phyloP scores from a whole-genome alignment of 2,113 vertebrate species.

The Hemibagrus wyckioides region DNA sequence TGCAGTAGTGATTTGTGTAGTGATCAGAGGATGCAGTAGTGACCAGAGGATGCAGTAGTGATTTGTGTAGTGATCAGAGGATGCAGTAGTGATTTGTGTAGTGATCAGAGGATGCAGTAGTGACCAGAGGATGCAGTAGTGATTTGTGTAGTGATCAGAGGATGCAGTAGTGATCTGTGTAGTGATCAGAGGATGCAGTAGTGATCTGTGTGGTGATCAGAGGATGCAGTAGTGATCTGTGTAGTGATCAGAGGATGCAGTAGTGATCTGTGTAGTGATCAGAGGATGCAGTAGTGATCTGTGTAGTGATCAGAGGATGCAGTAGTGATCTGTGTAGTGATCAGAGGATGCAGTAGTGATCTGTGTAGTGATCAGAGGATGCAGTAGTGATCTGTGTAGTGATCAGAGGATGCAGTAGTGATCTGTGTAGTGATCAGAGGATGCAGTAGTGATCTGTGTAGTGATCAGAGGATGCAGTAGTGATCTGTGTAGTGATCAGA shows the following conservation, averaged over 20 bases:
- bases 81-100: neutral
- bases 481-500: neutral
- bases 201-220: too few species aligned
- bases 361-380: neutral
- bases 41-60: neutral
- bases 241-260: neutral
- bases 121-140: neutral
- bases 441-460: neutral
- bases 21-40: neutral
- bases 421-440: neutral
- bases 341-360: neutral
- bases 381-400: too few species aligned
- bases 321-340: too few species aligned
- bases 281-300: neutral
- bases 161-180: neutral
- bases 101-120: too few species aligned
- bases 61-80: neutral
- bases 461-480: too few species aligned
- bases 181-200: neutral
- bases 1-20: neutral
- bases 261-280: too few species aligned
- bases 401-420: neutral
- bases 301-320: neutral
- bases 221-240: neutral
- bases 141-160: too few species aligned